Conservation (phyloP, 2,888 invertebrate species). For the Cheilosia vernalis region DNA sequence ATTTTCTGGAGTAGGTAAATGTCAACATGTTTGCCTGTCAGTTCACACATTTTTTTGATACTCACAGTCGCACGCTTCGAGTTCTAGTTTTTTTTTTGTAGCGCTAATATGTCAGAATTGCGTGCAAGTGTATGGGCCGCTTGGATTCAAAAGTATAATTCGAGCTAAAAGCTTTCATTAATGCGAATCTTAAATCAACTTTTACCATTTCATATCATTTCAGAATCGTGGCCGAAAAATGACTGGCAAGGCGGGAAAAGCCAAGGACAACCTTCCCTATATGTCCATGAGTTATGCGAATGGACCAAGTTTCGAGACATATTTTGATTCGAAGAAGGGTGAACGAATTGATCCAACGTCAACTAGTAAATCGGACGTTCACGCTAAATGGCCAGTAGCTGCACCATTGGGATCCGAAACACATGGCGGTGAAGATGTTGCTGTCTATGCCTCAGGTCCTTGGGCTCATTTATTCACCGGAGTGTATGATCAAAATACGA, state of each 20-base stretch:
- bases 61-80: too few species aligned
- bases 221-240: conserved; percentile 80
- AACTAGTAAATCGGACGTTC: conserved; percentile 75
- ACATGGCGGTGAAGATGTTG: conserved; percentile 92
- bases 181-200: not conserved
- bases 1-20: too few species aligned
- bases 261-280: conserved; percentile 86
- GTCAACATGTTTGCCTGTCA: too few species aligned
- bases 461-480: conserved; percentile 92
- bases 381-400: conserved; percentile 85
- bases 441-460: conserved; percentile 90
- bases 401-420: conserved; percentile 85
- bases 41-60: too few species aligned
- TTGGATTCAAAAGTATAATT: too few species aligned
- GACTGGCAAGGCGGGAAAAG: conserved; percentile 78
- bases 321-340: conserved; percentile 77
- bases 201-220: not conserved
- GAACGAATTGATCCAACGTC: conserved; percentile 80
- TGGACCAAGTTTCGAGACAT: conserved; percentile 86
- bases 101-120: too few species aligned
- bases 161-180: too few species aligned
- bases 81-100: too few species aligned
- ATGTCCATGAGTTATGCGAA: conserved; percentile 90
- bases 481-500: conserved; percentile 90
- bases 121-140: too few species aligned